phyloP scores from a whole-genome alignment of 37 sponge, comb jelly and placozoan species.

The Theonella swinhoei region DNA sequence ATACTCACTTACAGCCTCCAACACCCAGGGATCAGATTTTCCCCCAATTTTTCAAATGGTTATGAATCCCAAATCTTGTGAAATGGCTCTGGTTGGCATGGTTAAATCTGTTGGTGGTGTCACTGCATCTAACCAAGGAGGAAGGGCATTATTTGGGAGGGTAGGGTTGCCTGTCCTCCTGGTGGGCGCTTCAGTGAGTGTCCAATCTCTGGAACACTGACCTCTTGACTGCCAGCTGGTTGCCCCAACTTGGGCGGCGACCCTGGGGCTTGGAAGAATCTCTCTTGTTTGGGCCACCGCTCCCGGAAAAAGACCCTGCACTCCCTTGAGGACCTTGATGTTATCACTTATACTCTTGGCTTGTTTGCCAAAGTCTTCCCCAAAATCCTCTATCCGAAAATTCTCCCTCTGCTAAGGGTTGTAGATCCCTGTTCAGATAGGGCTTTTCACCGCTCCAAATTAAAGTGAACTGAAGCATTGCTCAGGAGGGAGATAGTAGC shows the following conservation, averaged over 20 bases:
- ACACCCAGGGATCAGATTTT: constrained; percentile 23
- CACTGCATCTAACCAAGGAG: not conserved
- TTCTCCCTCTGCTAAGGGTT: not conserved
- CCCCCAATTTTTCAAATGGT: constrained; percentile 14
- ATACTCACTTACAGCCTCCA: too few relatives aligned
- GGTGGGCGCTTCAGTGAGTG: not conserved
- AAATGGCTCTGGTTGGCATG: too few relatives aligned
- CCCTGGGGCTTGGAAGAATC: too few relatives aligned
- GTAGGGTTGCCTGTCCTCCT: not conserved
- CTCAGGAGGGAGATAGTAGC: not conserved
- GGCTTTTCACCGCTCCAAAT: constrained; percentile 15
- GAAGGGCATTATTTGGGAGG: not conserved
- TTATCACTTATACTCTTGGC: too few relatives aligned
- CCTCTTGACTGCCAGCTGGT: not conserved
- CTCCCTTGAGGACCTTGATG: constrained; percentile 9
- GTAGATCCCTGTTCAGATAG: constrained; percentile 7
- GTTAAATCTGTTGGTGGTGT: too few relatives aligned
- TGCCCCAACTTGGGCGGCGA: too few relatives aligned
- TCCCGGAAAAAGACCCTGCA: not conserved
- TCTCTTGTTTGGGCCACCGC: too few relatives aligned
- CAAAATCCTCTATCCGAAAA: constrained; percentile 5
- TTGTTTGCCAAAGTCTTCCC: too few relatives aligned
- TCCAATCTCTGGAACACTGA: constrained; percentile 21
- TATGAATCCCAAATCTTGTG: not conserved
- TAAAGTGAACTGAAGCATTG: constrained; percentile 36